Evolutionary conservation across 2,888 invertebrate genomes (phyloP), one percentile per base, ranked within the genome.

Genomic region (Alviniconcha strummeri): DNA sequence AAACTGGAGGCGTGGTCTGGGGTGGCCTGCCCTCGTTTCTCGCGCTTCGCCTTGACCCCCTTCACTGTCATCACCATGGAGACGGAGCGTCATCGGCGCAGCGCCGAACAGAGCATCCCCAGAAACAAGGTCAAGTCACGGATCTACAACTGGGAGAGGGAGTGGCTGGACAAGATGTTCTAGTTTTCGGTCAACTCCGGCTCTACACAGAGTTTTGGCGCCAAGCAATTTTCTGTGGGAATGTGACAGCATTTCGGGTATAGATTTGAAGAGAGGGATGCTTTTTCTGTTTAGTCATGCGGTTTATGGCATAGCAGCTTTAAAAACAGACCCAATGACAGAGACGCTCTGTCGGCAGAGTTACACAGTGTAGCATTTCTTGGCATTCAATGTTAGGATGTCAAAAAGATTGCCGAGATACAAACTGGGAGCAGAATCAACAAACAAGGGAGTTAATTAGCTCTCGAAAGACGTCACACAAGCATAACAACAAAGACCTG

Each of bases 1-100:
- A 85, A 86, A 76, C 67, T 87, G 82, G 85, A 86, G 72, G 77
- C 83, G 13, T 87, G 87, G 87, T 78, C 84, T 5, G 82, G 83
- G 7, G 56, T 75, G 75, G 82, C 80, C 57, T 87, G 87, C 72
- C 84, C 86, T 15, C 71, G 64, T 11, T 64, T 57, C 71, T 83
- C 81, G 54, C 83, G 87, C 36, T 82, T 84, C 69, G 83, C 86
- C 60, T 57, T 85, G 54, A 71, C 87, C 19, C 87, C 87, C 0
- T 87, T 82, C 75, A 60, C 78, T 1, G 69, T 85, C 15, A 11
- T 80, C 13, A 67, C 57, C 55, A 84, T 87, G 60, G 80, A 80
- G 7, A 80, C 55, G 2, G 64, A 82, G 15, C 72, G 83, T 15
- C 83, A 81, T 64, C 80, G 82, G 36, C 82, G 86, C 52, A 85